Conservation (phyloP, 2,888 invertebrate genomes). For the Oscheius sp. region DNA sequence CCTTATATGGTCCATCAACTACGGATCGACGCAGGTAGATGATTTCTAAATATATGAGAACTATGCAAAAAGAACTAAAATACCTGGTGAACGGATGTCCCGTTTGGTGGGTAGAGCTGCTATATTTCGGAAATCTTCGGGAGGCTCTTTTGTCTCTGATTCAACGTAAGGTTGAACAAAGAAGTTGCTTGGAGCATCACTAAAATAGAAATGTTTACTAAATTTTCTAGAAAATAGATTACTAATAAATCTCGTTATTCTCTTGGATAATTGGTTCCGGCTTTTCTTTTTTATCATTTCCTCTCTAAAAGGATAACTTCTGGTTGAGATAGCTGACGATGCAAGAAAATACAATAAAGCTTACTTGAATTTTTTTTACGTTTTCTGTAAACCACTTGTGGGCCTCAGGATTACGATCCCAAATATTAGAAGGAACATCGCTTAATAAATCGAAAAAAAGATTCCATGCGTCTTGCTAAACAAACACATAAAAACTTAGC, state of each 20-base stretch:
- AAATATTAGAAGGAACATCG: background rate
- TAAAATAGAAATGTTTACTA: too few species aligned
- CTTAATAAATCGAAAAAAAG: background rate
- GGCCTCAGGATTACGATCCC: background rate
- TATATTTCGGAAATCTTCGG: slow-evolving; percentile 75
- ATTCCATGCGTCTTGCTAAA: slow-evolving; percentile 6
- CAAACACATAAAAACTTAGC: background rate
- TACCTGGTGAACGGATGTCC: slow-evolving; percentile 59
- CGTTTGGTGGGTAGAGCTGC: slow-evolving; percentile 72
- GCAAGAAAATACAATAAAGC: too few species aligned
- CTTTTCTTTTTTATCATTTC: background rate
- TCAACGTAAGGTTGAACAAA: background rate
- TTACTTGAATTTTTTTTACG: too few species aligned
- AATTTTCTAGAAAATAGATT: too few species aligned
- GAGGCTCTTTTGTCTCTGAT: slow-evolving; percentile 66
- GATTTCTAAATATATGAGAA: slow-evolving; percentile 40
- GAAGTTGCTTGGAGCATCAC: too few species aligned
- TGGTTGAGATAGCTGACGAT: too few species aligned
- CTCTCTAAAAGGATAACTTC: background rate
- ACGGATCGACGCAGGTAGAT: slow-evolving; percentile 79
- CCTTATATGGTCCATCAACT: slow-evolving; percentile 79
- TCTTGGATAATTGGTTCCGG: background rate
- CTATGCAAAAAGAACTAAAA: background rate
- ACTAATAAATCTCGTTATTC: background rate
- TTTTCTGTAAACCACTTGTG: slow-evolving; percentile 5